Conservation (phyloP, 2,888 invertebrate genomes). For the Petrophora chlorosata region DNA sequence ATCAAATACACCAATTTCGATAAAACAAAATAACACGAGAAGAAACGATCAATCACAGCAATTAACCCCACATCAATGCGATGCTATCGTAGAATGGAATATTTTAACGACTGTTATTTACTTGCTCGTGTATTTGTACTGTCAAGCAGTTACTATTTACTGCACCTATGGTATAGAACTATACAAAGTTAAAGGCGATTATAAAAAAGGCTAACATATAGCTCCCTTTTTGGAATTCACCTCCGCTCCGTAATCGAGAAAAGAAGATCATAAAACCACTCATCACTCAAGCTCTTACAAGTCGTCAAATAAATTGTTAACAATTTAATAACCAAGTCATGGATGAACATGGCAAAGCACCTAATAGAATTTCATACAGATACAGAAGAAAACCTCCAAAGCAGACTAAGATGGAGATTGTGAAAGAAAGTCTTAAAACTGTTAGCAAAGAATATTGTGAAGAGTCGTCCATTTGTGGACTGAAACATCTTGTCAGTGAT, state of each 20-base stretch:
- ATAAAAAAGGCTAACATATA: too few species aligned
- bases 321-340: too few species aligned
- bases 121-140: conserved; percentile 23
- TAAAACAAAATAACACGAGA: conserved; percentile 46
- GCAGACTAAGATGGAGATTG: conserved; percentile 44
- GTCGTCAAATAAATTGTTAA: too few species aligned
- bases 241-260: too few species aligned
- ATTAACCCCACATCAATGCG: conserved; percentile 64
- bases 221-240: too few species aligned
- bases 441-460: conserved; percentile 71
- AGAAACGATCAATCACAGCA: conserved; percentile 68
- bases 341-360: background rate
- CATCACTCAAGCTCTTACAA: too few species aligned
- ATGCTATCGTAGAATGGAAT: conserved; percentile 73
- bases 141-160: conserved; percentile 12
- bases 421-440: conserved; percentile 60
- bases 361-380: conserved; percentile 18
- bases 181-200: too few species aligned
- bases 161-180: background rate
- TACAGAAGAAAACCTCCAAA: conserved; percentile 36
- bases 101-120: conserved; percentile 64
- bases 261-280: too few species aligned
- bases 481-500: conserved; percentile 71
- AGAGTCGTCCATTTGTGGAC: conserved; percentile 76
- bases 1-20: conserved; percentile 17